Base-by-base conservation (phyloP, 2,113 vertebrate species). In the Dinomys branickii region DNA sequence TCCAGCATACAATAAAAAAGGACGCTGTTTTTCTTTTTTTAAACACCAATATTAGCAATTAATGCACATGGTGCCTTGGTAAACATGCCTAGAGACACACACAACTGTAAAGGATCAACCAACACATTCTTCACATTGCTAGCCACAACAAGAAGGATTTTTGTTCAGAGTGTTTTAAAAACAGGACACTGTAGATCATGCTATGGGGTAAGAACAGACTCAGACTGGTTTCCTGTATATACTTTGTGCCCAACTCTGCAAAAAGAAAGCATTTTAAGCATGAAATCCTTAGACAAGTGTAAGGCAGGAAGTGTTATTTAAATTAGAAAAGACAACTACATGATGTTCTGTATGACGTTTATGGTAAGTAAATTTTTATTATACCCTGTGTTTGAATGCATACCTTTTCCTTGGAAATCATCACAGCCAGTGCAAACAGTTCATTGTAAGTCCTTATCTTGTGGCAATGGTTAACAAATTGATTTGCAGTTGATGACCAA, bases 311-410 rank as follows among this genome's bases (percentile, higher is more conserved):
- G 3, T 65, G 14, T 24, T 61, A 69, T 96, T 58, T 73, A n/a
- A 94, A 88, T 77, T 22, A 87, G 44, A 95, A 33, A 88, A 94
- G 80, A 85, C 9, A 87, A 85, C 50, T 73, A 5, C 4, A 28
- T 93, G 28, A 85, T 77, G 56, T 91, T 93, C 56, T 87, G 33
- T 58, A 69, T 33, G 7, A 96, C 38, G 33, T 47, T 4, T 69
- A 22, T 73, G 22, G 41, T 52, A 73, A 69, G n/a, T 14, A 80
- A 44, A 75, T 65, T 63, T 91, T 78, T 61, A 83, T 4, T 58
- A 20, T 26, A 80, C 30, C 30, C 8, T 50, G 44, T 94, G 28
- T 75, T 56, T 75, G 35, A 88, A 95, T 95, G 54, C 30, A 35
- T 7, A 16, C 8, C 28, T 28, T 81, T 94, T 80, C 56, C 78